Conservation (phyloP, 2,113 vertebrate species). For the Andinoacara biseriatus region DNA sequence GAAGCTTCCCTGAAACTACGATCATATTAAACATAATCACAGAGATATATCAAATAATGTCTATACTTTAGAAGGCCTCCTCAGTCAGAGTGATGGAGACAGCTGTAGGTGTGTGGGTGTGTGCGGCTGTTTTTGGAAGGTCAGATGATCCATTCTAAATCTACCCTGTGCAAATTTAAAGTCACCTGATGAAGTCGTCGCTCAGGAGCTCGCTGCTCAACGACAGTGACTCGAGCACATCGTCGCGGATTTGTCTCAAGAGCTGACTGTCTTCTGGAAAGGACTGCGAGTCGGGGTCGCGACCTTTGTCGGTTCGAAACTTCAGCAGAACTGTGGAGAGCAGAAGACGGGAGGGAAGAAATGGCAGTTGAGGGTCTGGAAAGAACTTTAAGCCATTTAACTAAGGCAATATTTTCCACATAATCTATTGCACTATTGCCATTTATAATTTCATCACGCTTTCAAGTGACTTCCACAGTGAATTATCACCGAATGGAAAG, state of each 20-base stretch:
- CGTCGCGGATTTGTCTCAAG: slow-evolving; percentile 83
- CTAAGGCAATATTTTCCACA: slow-evolving; percentile 35
- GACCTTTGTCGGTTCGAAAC: slow-evolving; percentile 88
- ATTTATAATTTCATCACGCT: slow-evolving; percentile 49
- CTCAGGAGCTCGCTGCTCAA: slow-evolving; percentile 80
- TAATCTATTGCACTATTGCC: slow-evolving; percentile 23
- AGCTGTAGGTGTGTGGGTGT: background rate
- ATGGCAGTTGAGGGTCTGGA: slow-evolving; percentile 27
- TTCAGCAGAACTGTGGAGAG: slow-evolving; percentile 85
- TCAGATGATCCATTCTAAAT: background rate
- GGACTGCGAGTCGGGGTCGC: slow-evolving; percentile 82
- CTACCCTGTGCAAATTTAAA: background rate
- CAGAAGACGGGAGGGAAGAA: background rate
- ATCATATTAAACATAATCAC: too few relatives aligned
- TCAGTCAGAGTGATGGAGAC: too few relatives aligned
- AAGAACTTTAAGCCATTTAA: slow-evolving; percentile 25
- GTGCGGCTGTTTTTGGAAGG: background rate
- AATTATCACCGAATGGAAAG: slow-evolving; percentile 55
- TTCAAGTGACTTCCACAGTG: slow-evolving; percentile 20
- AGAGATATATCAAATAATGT: background rate
- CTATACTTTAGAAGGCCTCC: too few relatives aligned
- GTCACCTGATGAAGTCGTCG: slow-evolving; percentile 87
- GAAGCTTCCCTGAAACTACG: too few relatives aligned
- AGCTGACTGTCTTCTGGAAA: slow-evolving; percentile 79
- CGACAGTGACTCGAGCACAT: slow-evolving; percentile 82